Evolutionary conservation across 2,888 invertebrate genomes (phyloP), one percentile per base, ranked within the genome.

Genomic region (Athalia circularis): DNA sequence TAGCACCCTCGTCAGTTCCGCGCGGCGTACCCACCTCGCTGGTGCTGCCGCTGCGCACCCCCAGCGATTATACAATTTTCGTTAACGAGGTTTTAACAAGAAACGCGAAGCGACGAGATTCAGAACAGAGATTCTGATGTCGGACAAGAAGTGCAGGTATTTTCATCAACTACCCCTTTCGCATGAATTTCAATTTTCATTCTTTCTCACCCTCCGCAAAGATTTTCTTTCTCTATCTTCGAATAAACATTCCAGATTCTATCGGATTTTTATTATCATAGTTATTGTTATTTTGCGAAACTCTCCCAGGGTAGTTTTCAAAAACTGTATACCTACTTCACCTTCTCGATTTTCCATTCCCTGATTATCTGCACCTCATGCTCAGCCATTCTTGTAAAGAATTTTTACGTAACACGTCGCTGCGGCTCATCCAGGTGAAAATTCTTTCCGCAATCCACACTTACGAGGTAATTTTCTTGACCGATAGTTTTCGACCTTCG

Each of bases 371-470:
- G 70, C 54, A 7, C 7, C 29, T 5, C 64, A 8, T 64, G 50
- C 43, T 0, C n/a, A 8, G 54, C 54, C 6, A 52, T 29, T 29
- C 9, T 11, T 52, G 52, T 52, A 9, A 11, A 52, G 11, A 52
- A 52, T 11, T 11, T 52, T 29, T 29, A 29, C 29, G 29, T 29
- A 29, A 29, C 29, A 29, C 29, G 54, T 29, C 52, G 9, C 68
- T 68, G 52, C 68, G 43, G 67, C 68, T 43, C 29, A 52, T 68
- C 52, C 68, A 52, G 68, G 68, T 68, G 68, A 15, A 68, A 68
- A 68, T 68, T 68, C 68, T 54, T 54, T 52, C 52, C 68, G 54
- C 54, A 54, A 54, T 54, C 8, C 54, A 68, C 68, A 52, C 54
- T 68, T 29, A 4, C 11, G 29, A 11, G 68, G 68, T 68, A 52